phyloP scores from a whole-genome alignment of 2,888 invertebrate genomes.

The Tortricodes alternella region DNA sequence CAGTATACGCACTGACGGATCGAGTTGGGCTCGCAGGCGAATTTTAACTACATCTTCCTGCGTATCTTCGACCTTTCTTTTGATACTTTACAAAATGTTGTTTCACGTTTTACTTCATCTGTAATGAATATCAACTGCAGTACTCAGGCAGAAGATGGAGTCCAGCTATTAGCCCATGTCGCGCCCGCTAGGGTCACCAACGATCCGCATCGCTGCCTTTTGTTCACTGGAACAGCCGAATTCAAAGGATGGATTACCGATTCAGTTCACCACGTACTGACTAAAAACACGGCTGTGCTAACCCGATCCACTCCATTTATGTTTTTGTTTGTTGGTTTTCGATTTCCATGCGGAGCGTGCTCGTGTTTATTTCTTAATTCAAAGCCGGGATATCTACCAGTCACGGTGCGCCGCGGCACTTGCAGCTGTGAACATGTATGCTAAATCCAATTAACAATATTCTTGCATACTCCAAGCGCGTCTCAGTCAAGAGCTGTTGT shows the following conservation, averaged over 20 bases:
- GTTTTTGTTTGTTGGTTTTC: constrained; percentile 8
- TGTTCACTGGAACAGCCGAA: constrained; percentile 16
- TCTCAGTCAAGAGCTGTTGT: neutral
- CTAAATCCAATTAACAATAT: constrained; percentile 5
- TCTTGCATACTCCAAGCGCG: constrained; percentile 7
- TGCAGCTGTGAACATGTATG: constrained; percentile 8
- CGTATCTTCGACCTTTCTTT: too few relatives aligned
- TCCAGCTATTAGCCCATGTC: constrained; percentile 2
- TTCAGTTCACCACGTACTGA: constrained; percentile 10
- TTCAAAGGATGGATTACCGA: constrained; percentile 18
- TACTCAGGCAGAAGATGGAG: constrained; percentile 26
- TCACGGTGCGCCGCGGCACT: neutral
- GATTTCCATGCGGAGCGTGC: neutral
- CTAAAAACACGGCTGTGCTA: constrained; percentile 7
- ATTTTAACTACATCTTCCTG: too few relatives aligned
- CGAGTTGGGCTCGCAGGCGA: too few relatives aligned
- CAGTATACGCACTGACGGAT: too few relatives aligned
- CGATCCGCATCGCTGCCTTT: constrained; percentile 16
- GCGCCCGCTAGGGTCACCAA: constrained; percentile 7
- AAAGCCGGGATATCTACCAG: neutral
- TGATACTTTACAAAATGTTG: too few relatives aligned
- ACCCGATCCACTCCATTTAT: constrained; percentile 9
- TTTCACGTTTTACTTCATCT: too few relatives aligned
- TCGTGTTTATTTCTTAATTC: constrained; percentile 7
- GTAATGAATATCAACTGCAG: too few relatives aligned